Percentiles rank a stretch among this genome's conserved stretches.
Evolutionary conservation across 2,888 invertebrate species (phyloP).

Genomic region (Latheticus oryzae): DNA sequence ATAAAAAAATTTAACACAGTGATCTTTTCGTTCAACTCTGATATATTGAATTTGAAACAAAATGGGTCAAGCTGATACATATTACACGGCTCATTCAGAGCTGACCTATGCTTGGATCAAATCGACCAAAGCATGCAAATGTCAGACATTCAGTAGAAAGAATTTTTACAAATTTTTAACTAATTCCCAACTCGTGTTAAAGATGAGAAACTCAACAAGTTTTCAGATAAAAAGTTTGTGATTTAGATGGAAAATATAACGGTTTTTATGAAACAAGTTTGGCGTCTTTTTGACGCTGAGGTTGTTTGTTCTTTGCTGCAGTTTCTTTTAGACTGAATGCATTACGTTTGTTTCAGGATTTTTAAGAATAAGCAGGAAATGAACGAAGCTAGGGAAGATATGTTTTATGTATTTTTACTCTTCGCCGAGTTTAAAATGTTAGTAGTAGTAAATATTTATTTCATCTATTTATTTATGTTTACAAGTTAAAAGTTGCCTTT

Average conservation of each 20-base stretch:
- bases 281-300: constrained; percentile 5
- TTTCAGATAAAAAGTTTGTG: too few species aligned
- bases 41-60: constrained; percentile 11
- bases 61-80: constrained; percentile 20
- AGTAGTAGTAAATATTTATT: too few species aligned
- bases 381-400: constrained; percentile 9
- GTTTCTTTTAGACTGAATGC: constrained; percentile 15
- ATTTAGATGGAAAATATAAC: background rate
- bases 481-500: background rate
- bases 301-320: constrained; percentile 2
- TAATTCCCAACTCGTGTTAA: too few species aligned
- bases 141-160: constrained; percentile 17
- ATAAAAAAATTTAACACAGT: constrained; percentile 5
- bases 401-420: constrained; percentile 13
- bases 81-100: constrained; percentile 4
- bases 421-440: constrained; percentile 7
- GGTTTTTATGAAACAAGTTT: background rate
- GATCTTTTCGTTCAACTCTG: constrained; percentile 22
- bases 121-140: constrained; percentile 15
- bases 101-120: constrained; percentile 11
- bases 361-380: constrained; percentile 11
- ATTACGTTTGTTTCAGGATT: constrained; percentile 18
- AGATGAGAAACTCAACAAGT: constrained; percentile 6
- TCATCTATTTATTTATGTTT: background rate
- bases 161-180: constrained; percentile 12